Percentiles rank a stretch among this genome's conserved stretches.
These are phyloP conservation scores for Enteromius paludinosus DNA, from an alignment of 2,797 vertebrate species.

Conservation along the genomic window DNA sequence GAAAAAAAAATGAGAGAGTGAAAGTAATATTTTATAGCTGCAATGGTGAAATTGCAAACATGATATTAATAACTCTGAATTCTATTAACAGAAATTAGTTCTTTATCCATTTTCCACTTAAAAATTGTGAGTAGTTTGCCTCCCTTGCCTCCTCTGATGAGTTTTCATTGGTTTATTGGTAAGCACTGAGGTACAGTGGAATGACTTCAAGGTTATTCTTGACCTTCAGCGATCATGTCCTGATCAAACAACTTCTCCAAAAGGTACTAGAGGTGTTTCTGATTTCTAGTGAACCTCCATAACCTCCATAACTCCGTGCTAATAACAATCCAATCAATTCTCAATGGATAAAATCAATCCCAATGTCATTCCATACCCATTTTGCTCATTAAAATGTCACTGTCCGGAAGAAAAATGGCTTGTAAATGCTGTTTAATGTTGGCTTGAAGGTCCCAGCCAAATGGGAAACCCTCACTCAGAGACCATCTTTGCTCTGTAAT, in stretches of 20 bases:
- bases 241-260: not conserved
- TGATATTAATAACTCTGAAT: not conserved
- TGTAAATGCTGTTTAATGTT: slow-evolving; percentile 51
- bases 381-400: not conserved
- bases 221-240: not conserved
- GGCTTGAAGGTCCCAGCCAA: slow-evolving; percentile 72
- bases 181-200: not conserved
- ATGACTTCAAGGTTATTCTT: not conserved
- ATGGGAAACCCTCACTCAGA: slow-evolving; percentile 66
- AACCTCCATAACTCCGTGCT: not conserved
- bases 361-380: not conserved
- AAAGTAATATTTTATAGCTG: not conserved
- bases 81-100: not conserved
- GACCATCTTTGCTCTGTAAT: not conserved
- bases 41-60: not conserved
- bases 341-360: not conserved
- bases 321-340: slow-evolving; percentile 1
- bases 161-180: not conserved
- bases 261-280: not conserved
- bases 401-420: not conserved
- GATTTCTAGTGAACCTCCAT: not conserved
- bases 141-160: not conserved
- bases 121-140: not conserved
- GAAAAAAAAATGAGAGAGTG: not conserved
- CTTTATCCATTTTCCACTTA: not conserved